Conservation (phyloP, 2,797 vertebrate species). For the Pteropus rufus region DNA sequence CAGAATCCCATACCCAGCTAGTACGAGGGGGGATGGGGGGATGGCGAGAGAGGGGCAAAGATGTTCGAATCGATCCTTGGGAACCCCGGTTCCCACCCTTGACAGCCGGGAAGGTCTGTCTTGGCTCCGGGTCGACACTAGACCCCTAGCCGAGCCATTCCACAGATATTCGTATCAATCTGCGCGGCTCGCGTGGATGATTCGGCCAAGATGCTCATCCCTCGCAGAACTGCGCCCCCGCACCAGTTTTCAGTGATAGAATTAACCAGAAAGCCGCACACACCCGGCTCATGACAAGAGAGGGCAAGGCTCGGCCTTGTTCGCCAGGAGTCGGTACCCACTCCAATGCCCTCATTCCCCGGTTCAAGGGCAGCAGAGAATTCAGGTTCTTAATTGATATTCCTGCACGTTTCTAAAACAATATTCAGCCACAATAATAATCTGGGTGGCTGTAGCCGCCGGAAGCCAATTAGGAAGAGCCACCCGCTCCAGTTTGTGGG, state of each 20-base stretch:
- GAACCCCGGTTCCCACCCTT: background rate
- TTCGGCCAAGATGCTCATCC: background rate
- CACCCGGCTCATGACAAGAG: background rate
- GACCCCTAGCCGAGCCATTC: background rate
- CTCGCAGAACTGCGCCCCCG: background rate
- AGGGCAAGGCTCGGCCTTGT: background rate
- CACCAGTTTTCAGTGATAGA: background rate
- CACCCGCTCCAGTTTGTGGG: background rate
- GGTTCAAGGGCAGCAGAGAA: background rate
- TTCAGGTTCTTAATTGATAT: background rate
- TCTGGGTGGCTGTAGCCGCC: background rate
- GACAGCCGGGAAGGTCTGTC: background rate
- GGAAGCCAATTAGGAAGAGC: background rate
- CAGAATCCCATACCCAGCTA: background rate
- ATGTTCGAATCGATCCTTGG: background rate
- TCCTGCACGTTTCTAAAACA: background rate
- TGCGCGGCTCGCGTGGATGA: background rate
- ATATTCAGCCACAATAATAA: background rate
- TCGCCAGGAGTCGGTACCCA: background rate
- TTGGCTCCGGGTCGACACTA: background rate
- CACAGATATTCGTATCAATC: background rate
- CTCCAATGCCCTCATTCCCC: background rate
- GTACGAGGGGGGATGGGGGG: no score
- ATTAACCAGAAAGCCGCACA: constrained; percentile 23
- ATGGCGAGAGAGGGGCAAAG: background rate